A percentile compares a stretch with the other conserved stretches of the same genome.
Conservation (phyloP, 2,888 invertebrate genomes). For the Alentia gelatinosa region DNA sequence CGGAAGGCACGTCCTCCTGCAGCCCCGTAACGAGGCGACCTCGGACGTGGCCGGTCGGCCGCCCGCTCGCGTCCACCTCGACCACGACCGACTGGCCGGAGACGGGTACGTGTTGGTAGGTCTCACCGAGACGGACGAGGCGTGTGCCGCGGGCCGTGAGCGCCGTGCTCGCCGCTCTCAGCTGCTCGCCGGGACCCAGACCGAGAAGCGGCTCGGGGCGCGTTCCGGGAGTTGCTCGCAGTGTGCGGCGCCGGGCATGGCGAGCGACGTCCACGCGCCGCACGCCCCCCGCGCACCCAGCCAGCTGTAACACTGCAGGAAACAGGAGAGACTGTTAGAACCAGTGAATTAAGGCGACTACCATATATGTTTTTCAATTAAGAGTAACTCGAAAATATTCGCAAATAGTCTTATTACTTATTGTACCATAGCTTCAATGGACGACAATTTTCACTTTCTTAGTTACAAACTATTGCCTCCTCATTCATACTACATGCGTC, state of each 20-base stretch:
- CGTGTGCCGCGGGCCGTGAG: constrained; percentile 63
- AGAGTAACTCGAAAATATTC: too few species aligned
- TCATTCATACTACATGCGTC: too few species aligned
- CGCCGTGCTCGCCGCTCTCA: background rate
- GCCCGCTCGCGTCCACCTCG: constrained; percentile 51
- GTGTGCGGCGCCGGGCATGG: background rate
- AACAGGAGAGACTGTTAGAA: background rate
- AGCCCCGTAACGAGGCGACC: background rate
- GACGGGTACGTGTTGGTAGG: constrained; percentile 64
- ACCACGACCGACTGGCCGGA: constrained; percentile 66
- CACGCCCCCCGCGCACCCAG: background rate
- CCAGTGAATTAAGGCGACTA: too few species aligned
- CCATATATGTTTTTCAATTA: too few species aligned
- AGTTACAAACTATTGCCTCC: too few species aligned
- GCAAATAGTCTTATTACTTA: too few species aligned
- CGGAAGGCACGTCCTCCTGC: background rate
- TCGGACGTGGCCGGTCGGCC: background rate
- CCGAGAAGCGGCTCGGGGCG: background rate
- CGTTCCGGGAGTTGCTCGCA: background rate
- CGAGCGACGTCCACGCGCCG: background rate
- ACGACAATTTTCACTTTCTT: too few species aligned
- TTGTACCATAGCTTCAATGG: too few species aligned
- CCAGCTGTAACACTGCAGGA: background rate
- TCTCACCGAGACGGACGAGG: constrained; percentile 65
- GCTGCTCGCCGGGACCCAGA: background rate